Evolutionary conservation across 2,888 invertebrate genomes (phyloP), one percentile per base, ranked within the genome.

Genomic region (Elmis aenea): DNA sequence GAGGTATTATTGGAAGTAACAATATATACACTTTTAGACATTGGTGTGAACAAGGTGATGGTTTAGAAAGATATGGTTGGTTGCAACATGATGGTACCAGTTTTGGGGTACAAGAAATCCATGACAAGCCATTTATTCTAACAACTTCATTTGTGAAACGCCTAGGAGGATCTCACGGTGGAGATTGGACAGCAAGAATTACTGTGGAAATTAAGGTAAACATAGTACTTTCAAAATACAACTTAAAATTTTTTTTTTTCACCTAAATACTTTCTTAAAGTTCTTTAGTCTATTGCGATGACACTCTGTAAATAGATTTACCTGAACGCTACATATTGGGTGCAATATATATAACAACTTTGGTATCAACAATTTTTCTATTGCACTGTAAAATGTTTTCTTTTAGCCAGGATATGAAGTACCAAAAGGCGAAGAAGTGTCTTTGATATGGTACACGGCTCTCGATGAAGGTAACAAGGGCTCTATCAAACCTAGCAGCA

Each of bases 181-280:
- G 94, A 0, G 93, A 94, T 56, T 96, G 96, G 95, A 90, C 92
- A 0, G 87, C 87, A 1, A 75, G 90, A 48, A 79, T 97, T 30
- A 70, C 74, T 33, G 82, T 85, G 1, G 70, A 71, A 35, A 66
- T 74, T 31, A 65, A 69, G 61, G 77, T 77, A 58, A 54, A 54
- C 43, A 10, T 38, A n/a, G n/a, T 12, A 13, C 11, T 13, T 26
- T 10, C 3, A 3, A 10, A 4, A 12, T 6, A 29, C 5, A 13
- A 29, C 14, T 3, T 9, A 26, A 18, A 10, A 5, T 10, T 29
- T 29, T 14, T 5, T 26, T 6, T n/a, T n/a, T n/a, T n/a, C n/a
- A n/a, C n/a, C n/a, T n/a, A 3, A 14, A 28, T n/a, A n/a, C n/a
- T n/a, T n/a, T n/a, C n/a, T n/a, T n/a, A n/a, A n/a, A n/a, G n/a